Evolutionary conservation across 2,797 vertebrate genomes (phyloP).

Genomic region (Percopsis omiscomaycus): DNA sequence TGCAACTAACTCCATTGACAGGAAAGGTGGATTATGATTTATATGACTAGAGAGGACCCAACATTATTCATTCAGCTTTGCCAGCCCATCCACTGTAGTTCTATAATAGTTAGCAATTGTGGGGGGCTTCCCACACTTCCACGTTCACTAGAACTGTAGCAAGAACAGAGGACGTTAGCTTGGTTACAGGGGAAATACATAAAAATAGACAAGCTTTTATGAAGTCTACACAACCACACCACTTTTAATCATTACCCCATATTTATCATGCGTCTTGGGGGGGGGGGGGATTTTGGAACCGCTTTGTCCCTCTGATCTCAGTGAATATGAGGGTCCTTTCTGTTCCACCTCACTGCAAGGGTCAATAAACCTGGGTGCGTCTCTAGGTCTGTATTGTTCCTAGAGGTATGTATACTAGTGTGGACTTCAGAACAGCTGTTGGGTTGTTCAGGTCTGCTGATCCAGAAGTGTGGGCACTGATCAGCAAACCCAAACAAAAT

Average conservation of each 20-base stretch:
- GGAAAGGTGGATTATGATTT: no score
- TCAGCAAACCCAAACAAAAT: constrained; percentile 73
- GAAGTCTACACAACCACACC: constrained; percentile 63
- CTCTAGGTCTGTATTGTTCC: constrained; percentile 32
- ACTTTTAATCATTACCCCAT: constrained; percentile 58
- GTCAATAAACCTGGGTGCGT: constrained; percentile 48
- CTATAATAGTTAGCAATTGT: constrained; percentile 8
- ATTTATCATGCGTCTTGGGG: constrained; percentile 47
- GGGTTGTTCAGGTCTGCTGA: constrained; percentile 67
- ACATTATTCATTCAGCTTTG: no score
- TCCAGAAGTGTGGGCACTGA: constrained; percentile 53
- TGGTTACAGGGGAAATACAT: constrained; percentile 44
- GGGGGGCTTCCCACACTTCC: constrained; percentile 60
- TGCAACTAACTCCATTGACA: no score
- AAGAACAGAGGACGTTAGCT: constrained; percentile 38
- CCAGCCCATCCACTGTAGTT: constrained; percentile 17
- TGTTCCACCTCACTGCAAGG: constrained; percentile 34
- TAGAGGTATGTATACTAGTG: constrained; percentile 60
- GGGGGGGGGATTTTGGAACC: constrained; percentile 18
- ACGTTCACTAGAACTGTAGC: constrained; percentile 46
- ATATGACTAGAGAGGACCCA: no score
- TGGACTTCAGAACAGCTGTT: constrained; percentile 55
- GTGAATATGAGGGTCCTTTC: constrained; percentile 6
- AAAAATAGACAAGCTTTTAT: constrained; percentile 34
- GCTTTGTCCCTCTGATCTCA: constrained; percentile 10